A percentile compares a stretch with the other conserved stretches of the same genome.
These are phyloP conservation scores for Falco novaeseelandiae DNA, from an alignment of 2,797 vertebrate species.

Conservation along the genomic window DNA sequence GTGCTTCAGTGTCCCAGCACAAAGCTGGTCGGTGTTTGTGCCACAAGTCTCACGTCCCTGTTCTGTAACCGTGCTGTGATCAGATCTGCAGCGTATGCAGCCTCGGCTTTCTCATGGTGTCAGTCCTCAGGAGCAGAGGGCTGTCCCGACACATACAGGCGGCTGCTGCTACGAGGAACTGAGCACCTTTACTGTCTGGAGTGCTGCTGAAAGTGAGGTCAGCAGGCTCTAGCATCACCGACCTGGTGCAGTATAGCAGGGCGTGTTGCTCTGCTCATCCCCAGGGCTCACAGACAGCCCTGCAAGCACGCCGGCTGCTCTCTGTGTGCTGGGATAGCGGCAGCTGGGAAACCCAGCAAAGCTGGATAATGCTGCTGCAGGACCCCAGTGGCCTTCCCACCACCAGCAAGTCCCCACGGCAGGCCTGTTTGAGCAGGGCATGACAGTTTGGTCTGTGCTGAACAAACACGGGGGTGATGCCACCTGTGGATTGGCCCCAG, in stretches of 20 bases:
- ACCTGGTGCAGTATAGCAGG: background rate
- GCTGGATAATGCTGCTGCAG: background rate
- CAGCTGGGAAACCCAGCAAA: background rate
- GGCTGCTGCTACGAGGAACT: background rate
- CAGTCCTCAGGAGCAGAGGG: background rate
- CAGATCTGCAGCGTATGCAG: background rate
- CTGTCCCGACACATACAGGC: background rate
- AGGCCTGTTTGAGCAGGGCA: accelerated
- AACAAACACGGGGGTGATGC: background rate
- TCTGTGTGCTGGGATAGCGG: background rate
- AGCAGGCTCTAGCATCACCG: background rate
- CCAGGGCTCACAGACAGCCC: background rate
- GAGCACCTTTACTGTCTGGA: background rate
- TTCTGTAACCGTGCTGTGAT: background rate
- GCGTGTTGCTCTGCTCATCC: background rate
- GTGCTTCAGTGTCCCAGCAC: accelerated
- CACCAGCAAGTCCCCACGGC: background rate
- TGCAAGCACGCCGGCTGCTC: background rate
- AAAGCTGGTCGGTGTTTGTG: background rate
- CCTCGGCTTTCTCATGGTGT: background rate
- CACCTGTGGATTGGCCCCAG: background rate
- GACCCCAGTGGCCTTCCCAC: background rate
- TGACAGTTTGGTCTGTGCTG: background rate
- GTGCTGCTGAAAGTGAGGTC: background rate
- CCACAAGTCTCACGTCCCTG: accelerated